Evolutionary conservation across 2,888 invertebrate species (phyloP), one percentile per base, ranked within the genome.

Genomic region (Liodrosophila aerea): DNA sequence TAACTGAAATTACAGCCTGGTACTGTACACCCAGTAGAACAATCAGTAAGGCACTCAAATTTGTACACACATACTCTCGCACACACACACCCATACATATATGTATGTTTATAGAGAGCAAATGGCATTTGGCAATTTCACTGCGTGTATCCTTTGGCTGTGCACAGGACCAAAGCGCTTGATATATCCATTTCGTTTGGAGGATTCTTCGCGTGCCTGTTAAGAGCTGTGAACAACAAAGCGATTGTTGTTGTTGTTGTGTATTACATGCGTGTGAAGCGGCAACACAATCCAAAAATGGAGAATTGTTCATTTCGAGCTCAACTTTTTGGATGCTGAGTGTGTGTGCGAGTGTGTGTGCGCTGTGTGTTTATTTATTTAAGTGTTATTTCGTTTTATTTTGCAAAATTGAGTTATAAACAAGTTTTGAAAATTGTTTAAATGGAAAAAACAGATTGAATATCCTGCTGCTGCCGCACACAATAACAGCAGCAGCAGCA

Each of bases 301-400:
- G 70, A 39, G 64, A 77, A 74, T 68, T 72, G 76, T 74, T 80
- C 81, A 76, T 76, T 76, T 62, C 59, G 44, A 40, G 53, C 72
- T 65, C 57, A 12, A 68, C 68, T 64, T 69, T 61, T 50, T 52
- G 40, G 47, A 46, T 52, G 34, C 22, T 56, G 45, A 40, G 41
- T 53, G n/a, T n/a, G n/a, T n/a, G n/a, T n/a, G n/a, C n/a, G n/a
- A n/a, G n/a, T n/a, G n/a, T n/a, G n/a, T n/a, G 57, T 61, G 58
- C 57, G 70, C 50, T 46, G 61, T 73, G 66, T 68, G 68, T 64
- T 73, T 74, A 74, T 74, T 81, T 83, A 80, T 83, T 81, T 83
- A 81, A 81, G 81, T 83, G 84, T 83, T 83, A 81, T 83, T 83
- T 75, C 84, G 69, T 76, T 80, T 73, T 73, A 77, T 73, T 73